Percentiles rank a stretch among this genome's conserved stretches.
Conservation (phyloP, 2,888 invertebrate species). For the Lepidochrysops patricia region DNA sequence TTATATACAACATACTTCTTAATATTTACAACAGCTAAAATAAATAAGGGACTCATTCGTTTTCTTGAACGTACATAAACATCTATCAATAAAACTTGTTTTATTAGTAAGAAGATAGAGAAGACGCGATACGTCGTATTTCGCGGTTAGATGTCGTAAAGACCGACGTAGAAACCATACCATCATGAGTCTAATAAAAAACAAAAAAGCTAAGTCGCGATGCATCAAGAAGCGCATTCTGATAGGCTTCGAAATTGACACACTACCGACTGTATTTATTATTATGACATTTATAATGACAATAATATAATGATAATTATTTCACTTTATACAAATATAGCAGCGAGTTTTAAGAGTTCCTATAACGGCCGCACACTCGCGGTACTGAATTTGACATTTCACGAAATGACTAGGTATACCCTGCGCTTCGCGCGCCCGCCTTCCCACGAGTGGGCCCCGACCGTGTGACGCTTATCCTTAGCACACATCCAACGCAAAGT, state of each 20-base stretch:
- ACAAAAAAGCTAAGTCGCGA: constrained; percentile 31
- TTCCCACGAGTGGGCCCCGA: constrained; percentile 24
- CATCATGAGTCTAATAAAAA: constrained; percentile 19
- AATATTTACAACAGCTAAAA: constrained; percentile 64
- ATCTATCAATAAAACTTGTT: constrained; percentile 22
- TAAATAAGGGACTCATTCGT: constrained; percentile 70
- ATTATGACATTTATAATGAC: constrained; percentile 68
- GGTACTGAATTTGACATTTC: constrained; percentile 72
- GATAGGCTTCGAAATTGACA: constrained; percentile 73
- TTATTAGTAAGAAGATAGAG: neutral
- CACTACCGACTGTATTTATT: constrained; percentile 62
- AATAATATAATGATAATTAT: constrained; percentile 69
- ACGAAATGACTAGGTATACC: constrained; percentile 74
- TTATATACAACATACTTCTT: constrained; percentile 56
- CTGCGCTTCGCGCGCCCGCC: constrained; percentile 44
- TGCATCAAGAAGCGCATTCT: constrained; percentile 29
- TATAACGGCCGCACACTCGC: constrained; percentile 75
- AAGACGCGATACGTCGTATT: neutral
- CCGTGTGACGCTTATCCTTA: constrained; percentile 28
- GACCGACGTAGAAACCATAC: neutral
- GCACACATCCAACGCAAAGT: constrained; percentile 52
- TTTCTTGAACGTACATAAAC: constrained; percentile 58
- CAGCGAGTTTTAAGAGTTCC: constrained; percentile 86
- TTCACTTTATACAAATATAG: constrained; percentile 81
- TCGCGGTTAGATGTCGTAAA: neutral